Evolutionary conservation across 2,888 invertebrate species (phyloP), one percentile per base, ranked within the genome.

Genomic region (Digitonthophagus gazella): DNA sequence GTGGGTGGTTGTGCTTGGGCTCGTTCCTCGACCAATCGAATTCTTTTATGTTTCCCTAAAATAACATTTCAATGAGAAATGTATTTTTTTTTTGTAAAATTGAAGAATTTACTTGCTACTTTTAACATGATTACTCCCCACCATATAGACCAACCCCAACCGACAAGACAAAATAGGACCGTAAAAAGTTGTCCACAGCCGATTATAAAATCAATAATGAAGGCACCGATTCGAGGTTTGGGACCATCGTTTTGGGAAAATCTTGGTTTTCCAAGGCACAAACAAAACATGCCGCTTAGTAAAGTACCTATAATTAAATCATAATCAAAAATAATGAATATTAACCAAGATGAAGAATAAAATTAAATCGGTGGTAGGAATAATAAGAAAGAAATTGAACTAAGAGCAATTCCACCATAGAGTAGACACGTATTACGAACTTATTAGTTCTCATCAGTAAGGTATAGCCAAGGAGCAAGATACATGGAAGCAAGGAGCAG

Each of bases 111-210:
- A 97, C 97, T 91, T 71, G 97, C 92, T 77, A 95, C 88, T 79
- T 90, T 91, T 72, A 97, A 84, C 91, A 97, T 93, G 78, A 95
- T 93, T 74, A 96, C 91, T 1, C 97, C 98, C 98, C 98, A 98
- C 90, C 96, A 96, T 73, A 98, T 91, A 71, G 96, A 95, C 98
- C 98, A 98, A 75, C 97, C 97, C 97, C 97, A 98, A 15, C 98
- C 95, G 56, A 95, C 96, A 66, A 96, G 88, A 78, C 97, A 93
- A 85, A 98, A 97, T 67, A 97, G 88, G 66, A 97, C 93, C 18
- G 97, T 97, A 84, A 97, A 96, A 76, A 95, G 85, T 84, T 98
- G 98, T 15, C 94, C 90, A 68, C 92, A 86, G 0, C 96, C 97
- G 69, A 97, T 94, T 74, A 95, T 84, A 44, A 92, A 83, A 83